These are phyloP conservation scores for Ceratosolen solmsi DNA, from an alignment of 1,140 invertebrate genomes.

Conservation along the genomic window DNA sequence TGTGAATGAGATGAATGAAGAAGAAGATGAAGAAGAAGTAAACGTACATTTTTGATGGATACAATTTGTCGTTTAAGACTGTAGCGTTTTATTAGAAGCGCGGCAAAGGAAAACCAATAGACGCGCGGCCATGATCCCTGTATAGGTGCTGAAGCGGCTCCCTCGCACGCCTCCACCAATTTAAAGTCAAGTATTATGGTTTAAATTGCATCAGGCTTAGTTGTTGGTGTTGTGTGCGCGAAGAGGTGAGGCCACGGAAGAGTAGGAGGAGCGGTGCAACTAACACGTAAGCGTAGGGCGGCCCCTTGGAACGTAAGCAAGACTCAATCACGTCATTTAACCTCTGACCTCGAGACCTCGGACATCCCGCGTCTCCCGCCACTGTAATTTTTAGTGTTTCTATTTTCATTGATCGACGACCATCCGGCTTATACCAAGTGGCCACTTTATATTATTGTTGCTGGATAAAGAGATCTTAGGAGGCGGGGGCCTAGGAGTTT, in stretches of 20 bases:
- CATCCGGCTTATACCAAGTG: not conserved
- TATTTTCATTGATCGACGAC: not conserved
- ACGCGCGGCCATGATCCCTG: not conserved
- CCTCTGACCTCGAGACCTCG: conserved; percentile 65
- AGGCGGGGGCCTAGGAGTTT: not conserved
- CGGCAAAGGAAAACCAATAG: not conserved
- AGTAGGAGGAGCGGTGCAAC: conserved; percentile 58
- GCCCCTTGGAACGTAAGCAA: conserved; percentile 67
- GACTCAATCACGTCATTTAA: conserved; percentile 74
- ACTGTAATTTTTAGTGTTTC: not conserved
- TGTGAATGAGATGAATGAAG: no score
- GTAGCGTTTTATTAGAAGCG: not conserved
- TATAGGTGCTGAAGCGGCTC: conserved; percentile 54
- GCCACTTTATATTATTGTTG: not conserved
- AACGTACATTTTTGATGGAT: not conserved
- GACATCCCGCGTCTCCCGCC: not conserved
- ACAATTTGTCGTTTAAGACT: not conserved
- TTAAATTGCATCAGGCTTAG: conserved; percentile 74
- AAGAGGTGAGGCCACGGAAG: conserved; percentile 61
- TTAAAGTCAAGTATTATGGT: conserved; percentile 75
- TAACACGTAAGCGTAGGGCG: conserved; percentile 57
- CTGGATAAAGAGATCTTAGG: not conserved
- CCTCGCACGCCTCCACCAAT: conserved; percentile 72
- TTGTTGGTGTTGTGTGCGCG: conserved; percentile 56
- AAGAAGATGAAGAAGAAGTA: not conserved